Percentiles rank a stretch among this genome's conserved stretches.
These are phyloP conservation scores for Tachina lurida DNA, from an alignment of 2,888 invertebrate species.

Conservation along the genomic window DNA sequence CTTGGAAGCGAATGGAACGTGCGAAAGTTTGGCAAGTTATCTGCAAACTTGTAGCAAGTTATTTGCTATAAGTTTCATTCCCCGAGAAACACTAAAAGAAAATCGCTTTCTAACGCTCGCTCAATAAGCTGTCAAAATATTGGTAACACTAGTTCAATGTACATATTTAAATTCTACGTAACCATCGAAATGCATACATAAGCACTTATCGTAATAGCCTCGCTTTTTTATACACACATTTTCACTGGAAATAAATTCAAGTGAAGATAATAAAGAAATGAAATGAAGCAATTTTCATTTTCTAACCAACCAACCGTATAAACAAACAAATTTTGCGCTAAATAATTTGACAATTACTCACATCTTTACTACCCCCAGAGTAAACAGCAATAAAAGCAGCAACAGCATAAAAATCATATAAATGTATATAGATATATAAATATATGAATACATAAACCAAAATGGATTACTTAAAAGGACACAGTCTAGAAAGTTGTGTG, in stretches of 20 bases:
- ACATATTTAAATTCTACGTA: too few species aligned
- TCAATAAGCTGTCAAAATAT: too few species aligned
- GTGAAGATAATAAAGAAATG: conserved; percentile 51
- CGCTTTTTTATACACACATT: not conserved
- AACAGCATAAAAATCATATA: conserved; percentile 40
- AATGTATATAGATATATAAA: not conserved
- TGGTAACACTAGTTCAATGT: too few species aligned
- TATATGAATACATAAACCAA: conserved; percentile 43
- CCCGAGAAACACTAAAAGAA: too few species aligned
- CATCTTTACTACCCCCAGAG: conserved; percentile 74
- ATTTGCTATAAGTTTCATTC: too few species aligned
- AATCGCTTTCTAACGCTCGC: too few species aligned
- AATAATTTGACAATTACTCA: conserved; percentile 83
- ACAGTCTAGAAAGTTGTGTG: not conserved
- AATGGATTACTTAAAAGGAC: conserved; percentile 33
- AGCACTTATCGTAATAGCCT: conserved; percentile 1
- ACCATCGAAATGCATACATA: too few species aligned
- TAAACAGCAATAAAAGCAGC: conserved; percentile 24
- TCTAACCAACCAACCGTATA: conserved; percentile 80
- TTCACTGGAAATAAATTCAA: conserved; percentile 2
- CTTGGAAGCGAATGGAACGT: too few species aligned
- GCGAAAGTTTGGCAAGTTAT: too few species aligned
- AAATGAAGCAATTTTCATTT: conserved; percentile 76
- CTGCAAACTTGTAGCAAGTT: too few species aligned
- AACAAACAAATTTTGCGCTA: conserved; percentile 83